A percentile compares a stretch with the other conserved stretches of the same genome.
Evolutionary conservation across 1,140 invertebrate genomes (phyloP).

Genomic region (Dermatophagoides farinae): DNA sequence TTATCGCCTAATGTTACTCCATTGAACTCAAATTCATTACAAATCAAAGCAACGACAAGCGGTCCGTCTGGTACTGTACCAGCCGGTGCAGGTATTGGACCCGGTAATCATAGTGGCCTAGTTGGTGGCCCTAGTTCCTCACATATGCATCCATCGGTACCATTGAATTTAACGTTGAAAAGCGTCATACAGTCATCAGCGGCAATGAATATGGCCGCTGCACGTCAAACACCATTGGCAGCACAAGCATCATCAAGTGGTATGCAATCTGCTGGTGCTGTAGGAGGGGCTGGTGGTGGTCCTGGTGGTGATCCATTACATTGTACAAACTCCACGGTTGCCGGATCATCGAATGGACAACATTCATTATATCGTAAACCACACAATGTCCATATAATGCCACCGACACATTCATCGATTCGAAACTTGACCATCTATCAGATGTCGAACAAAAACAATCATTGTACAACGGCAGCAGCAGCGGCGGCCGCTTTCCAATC

Average conservation of each 20-base stretch:
- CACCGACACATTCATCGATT: conserved; percentile 7
- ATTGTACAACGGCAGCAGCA: neutral
- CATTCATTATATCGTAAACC: conserved; percentile 4
- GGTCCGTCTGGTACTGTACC: neutral
- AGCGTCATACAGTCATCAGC: neutral
- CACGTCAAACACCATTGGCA: too few relatives aligned
- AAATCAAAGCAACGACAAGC: neutral
- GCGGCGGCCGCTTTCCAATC: neutral
- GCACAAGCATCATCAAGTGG: too few relatives aligned
- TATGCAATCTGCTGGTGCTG: neutral
- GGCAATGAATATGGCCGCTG: neutral
- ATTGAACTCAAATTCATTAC: neutral
- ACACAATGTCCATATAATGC: conserved; percentile 1
- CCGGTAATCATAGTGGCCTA: too few relatives aligned
- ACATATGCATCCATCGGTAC: neutral
- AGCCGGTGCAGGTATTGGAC: neutral
- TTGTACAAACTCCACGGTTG: neutral
- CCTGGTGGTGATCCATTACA: neutral
- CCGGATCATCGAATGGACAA: conserved; percentile 4
- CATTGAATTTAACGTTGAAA: conserved; percentile 3
- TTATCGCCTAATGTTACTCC: neutral
- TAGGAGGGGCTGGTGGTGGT: neutral
- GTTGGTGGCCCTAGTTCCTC: neutral
- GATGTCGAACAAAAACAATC: neutral
- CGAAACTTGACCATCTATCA: neutral